Base-by-base conservation (phyloP, 1,140 invertebrate genomes). In the Drosophila tani region DNA sequence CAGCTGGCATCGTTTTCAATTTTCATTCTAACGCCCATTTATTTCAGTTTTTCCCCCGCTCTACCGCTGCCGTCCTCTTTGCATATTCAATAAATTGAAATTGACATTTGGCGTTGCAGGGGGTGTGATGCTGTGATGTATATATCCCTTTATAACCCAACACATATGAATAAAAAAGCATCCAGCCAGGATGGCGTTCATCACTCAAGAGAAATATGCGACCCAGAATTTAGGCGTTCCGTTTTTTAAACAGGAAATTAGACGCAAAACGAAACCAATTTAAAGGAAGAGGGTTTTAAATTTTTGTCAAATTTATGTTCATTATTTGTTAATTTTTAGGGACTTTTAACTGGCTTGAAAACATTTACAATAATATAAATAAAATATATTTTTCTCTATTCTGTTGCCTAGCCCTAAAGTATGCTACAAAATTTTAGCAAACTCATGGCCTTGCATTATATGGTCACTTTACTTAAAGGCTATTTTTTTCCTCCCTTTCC, bases 21-120 rank as follows among this genome's bases (percentile, higher is more conserved):
- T 79, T 78, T 78, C 66, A 64, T 78, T 71, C 65, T 69, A 60
- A 68, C 64, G 74, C 50, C 67, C 75, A 77, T 77, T 78, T 78
- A 62, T 69, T 68, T 55, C 57, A 35, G 17, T 27, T 50, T 74
- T 55, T 73, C 38, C 4, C 12, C 9, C n/a, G 9, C 24, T 11
- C 29, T 0, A 17, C 32, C n/a, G 9, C 29, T 15, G 29, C 43
- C 24, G 14, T 32, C 35, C 51, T 45, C 56, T 60, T 70, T 65
- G 43, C 74, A 87, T 77, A 80, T 80, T 83, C 84, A 80, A 87
- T 86, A 88, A 83, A 83, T 87, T 81, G 71, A 80, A 80, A 80
- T 63, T 75, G 75, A 70, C 70, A 85, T 79, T 79, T 62, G 56
- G 27, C 68, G 24, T 74, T 60, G 47, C 74, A 43, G 69, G 40